Percentiles rank a stretch among this genome's conserved stretches.
phyloP scores from a whole-genome alignment of 2,888 invertebrate genomes.

The Eristalis tenax region DNA sequence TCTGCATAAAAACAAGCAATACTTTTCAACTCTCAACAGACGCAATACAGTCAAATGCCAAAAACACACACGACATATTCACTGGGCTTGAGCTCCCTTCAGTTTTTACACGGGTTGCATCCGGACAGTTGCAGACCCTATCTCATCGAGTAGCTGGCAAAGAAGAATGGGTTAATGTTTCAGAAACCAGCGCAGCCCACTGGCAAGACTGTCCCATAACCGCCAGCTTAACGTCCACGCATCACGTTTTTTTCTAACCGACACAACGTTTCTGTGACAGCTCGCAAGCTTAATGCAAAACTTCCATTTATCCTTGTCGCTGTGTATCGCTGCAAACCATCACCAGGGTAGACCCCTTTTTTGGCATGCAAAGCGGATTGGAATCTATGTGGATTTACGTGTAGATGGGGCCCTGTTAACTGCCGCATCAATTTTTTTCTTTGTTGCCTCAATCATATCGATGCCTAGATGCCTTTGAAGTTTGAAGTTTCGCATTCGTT shows the following conservation, averaged over 20 bases:
- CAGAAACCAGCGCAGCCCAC: no score
- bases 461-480: constrained; percentile 13
- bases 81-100: no score
- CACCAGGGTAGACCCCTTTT: neutral
- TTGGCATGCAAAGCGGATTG: neutral
- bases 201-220: no score
- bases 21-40: no score
- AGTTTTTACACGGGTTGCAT: no score
- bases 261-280: neutral
- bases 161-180: no score
- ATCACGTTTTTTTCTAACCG: neutral
- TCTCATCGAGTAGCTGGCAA: no score
- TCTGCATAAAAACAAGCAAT: no score
- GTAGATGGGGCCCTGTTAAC: neutral
- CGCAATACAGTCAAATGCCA: no score
- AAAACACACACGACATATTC: no score
- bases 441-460: constrained; percentile 6
- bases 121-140: no score
- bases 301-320: neutral
- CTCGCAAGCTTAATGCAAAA: neutral
- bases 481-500: constrained; percentile 13
- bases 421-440: neutral
- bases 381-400: no score
- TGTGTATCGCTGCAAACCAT: neutral
- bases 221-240: neutral